phyloP scores from a whole-genome alignment of 1,140 invertebrate genomes.

The Cydia pomonella region DNA sequence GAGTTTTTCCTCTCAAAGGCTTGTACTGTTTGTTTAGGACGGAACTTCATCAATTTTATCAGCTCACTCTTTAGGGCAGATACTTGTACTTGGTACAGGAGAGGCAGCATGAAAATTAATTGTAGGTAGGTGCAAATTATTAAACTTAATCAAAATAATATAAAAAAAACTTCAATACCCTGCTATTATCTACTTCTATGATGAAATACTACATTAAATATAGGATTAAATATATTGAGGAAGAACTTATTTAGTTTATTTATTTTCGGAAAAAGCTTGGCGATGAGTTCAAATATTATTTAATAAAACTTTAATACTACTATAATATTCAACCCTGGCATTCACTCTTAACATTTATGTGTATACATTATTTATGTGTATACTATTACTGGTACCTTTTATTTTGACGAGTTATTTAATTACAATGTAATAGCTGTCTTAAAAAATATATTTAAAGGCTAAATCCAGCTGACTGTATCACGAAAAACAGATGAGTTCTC shows the following conservation, averaged over 20 bases:
- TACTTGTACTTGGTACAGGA: constrained; percentile 1
- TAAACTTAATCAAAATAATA: not conserved
- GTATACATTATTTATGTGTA: too few relatives aligned
- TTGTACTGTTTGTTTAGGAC: constrained; percentile 26
- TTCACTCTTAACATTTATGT: too few relatives aligned
- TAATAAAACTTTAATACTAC: too few relatives aligned
- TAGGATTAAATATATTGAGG: too few relatives aligned
- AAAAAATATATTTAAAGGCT: not conserved
- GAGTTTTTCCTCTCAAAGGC: constrained; percentile 31
- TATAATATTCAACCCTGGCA: too few relatives aligned
- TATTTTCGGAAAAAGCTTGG: too few relatives aligned
- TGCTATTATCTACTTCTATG: not conserved
- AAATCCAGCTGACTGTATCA: constrained; percentile 5
- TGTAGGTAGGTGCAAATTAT: not conserved
- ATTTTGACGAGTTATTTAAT: too few relatives aligned
- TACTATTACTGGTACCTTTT: too few relatives aligned
- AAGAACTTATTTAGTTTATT: too few relatives aligned
- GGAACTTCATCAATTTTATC: constrained; percentile 32
- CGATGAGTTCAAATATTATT: too few relatives aligned
- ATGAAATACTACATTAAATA: too few relatives aligned
- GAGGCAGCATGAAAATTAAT: not conserved
- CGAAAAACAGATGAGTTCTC: constrained; percentile 24
- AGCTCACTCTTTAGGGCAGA: constrained; percentile 19
- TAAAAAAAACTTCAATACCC: not conserved
- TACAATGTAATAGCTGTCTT: not conserved